A percentile compares a stretch with the other conserved stretches of the same genome.
phyloP scores from a whole-genome alignment of 2,888 invertebrate species.

The Eledone cirrhosa region DNA sequence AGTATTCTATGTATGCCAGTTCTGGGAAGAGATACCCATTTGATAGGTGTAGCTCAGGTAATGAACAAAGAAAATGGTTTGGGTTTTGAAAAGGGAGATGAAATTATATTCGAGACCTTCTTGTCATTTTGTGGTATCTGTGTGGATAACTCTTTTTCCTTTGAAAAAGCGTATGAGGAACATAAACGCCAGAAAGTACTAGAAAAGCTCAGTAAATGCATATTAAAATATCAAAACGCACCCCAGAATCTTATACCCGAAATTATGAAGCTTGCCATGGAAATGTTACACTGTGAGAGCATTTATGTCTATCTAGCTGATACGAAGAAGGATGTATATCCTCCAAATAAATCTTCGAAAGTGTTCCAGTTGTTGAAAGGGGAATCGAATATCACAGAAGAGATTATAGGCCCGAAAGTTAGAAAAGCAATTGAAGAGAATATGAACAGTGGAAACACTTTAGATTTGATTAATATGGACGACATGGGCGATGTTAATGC shows the following conservation, averaged over 20 bases:
- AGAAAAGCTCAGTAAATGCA: conserved; percentile 86
- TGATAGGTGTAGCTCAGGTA: conserved; percentile 96
- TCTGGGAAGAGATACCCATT: conserved; percentile 92
- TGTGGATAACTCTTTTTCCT: conserved; percentile 92
- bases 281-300: conserved; percentile 86
- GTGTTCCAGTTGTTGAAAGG: too few species aligned
- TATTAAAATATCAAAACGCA: conserved; percentile 93
- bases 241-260: conserved; percentile 90
- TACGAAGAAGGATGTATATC: not conserved
- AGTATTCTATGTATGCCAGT: conserved; percentile 92
- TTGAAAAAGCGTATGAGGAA: conserved; percentile 91
- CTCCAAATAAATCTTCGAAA: too few species aligned
- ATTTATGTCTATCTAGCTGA: conserved; percentile 80
- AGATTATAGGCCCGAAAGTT: too few species aligned
- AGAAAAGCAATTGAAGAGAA: too few species aligned
- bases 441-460: not conserved
- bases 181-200: conserved; percentile 89
- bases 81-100: conserved; percentile 87
- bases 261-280: conserved; percentile 93
- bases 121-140: conserved; percentile 95
- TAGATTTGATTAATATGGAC: not conserved
- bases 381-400: too few species aligned
- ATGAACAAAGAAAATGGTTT: conserved; percentile 92
- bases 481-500: not conserved
- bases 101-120: conserved; percentile 90